These are phyloP conservation scores for Thalassophryne amazonica DNA, from an alignment of 2,797 vertebrate species.

Conservation along the genomic window DNA sequence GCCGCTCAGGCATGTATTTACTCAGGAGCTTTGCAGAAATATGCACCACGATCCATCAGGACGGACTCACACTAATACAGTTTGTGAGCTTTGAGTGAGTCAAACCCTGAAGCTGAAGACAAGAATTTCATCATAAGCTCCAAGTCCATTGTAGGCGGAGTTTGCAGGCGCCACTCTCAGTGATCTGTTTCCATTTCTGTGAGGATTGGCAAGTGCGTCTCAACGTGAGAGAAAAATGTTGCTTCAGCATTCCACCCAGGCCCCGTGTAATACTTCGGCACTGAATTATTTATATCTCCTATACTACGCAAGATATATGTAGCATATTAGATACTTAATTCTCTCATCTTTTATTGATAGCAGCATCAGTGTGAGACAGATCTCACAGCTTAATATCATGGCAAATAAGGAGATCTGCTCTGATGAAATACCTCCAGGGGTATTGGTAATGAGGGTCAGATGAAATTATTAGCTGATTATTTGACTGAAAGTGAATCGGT, in stretches of 20 bases:
- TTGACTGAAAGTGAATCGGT: no score
- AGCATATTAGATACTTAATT: constrained; percentile 65
- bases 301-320: constrained; percentile 41
- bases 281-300: constrained; percentile 67
- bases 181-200: constrained; percentile 3
- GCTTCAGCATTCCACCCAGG: constrained; percentile 38
- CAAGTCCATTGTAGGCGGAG: constrained; percentile 13
- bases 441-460: background rate
- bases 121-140: constrained; percentile 16
- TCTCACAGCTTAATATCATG: constrained; percentile 20
- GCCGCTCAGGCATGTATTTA: constrained; percentile 63
- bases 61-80: no score
- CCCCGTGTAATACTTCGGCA: constrained; percentile 15
- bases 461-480: no score
- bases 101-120: background rate
- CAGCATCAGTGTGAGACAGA: constrained; percentile 23
- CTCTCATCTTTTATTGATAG: constrained; percentile 57
- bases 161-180: constrained; percentile 9
- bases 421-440: constrained; percentile 22
- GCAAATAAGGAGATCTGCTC: constrained; percentile 10
- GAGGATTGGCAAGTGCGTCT: constrained; percentile 2
- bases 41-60: constrained; percentile 30
- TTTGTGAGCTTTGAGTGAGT: constrained; percentile 4
- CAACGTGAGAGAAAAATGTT: constrained; percentile 39
- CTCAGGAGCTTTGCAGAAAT: constrained; percentile 40